Evolutionary conservation across 2,888 invertebrate species (phyloP).

Genomic region (Drosophila longiperda): DNA sequence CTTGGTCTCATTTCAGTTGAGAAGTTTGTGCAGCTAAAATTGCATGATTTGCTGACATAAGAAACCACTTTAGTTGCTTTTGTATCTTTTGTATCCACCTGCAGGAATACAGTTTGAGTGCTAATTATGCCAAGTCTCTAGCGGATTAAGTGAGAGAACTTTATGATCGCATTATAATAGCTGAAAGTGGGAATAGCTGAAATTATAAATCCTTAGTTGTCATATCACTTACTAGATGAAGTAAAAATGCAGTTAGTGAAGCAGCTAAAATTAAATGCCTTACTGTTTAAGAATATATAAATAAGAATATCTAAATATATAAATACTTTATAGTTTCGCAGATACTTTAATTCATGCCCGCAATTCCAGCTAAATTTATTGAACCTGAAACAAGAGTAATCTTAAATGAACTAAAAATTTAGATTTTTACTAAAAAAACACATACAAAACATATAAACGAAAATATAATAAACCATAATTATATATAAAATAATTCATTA

Average conservation of each 20-base stretch:
- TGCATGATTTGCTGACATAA: conserved; percentile 21
- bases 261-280: background rate
- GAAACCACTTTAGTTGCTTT: conserved; percentile 7
- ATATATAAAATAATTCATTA: too few species aligned
- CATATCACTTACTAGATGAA: background rate
- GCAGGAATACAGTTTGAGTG: conserved; percentile 1
- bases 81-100: background rate
- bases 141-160: background rate
- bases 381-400: too few species aligned
- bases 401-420: too few species aligned
- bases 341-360: too few species aligned
- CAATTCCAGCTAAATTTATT: too few species aligned
- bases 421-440: too few species aligned
- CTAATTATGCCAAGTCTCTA: conserved; percentile 1
- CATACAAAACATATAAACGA: too few species aligned
- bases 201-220: background rate
- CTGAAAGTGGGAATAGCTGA: background rate
- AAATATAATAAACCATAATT: too few species aligned
- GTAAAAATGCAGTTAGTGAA: background rate
- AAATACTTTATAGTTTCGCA: too few species aligned
- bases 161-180: background rate
- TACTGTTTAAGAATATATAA: too few species aligned
- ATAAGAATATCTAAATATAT: too few species aligned
- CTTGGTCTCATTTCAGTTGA: conserved; percentile 36
- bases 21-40: conserved; percentile 34